phyloP scores from a whole-genome alignment of 2,113 vertebrate genomes.

The Phocoena phocoena region DNA sequence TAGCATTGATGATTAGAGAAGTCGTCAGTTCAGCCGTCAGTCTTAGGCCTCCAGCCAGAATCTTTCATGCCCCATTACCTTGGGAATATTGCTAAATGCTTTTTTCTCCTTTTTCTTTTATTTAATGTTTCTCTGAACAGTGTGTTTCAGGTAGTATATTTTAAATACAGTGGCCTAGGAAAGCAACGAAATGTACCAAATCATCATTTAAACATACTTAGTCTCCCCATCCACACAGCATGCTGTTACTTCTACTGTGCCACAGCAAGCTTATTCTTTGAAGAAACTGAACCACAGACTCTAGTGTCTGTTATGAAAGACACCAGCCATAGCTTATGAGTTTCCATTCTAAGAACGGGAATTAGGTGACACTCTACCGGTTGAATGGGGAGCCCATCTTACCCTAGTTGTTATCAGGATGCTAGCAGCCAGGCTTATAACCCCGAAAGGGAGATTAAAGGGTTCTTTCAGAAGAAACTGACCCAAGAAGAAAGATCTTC shows the following conservation, averaged over 20 bases:
- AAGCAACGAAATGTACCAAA: neutral
- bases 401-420: neutral
- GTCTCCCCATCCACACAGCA: neutral
- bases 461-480: neutral
- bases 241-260: neutral
- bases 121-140: conserved; percentile 39
- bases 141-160: neutral
- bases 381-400: neutral
- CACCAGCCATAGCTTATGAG: neutral
- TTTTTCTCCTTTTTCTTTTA: conserved; percentile 7
- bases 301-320: neutral
- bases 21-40: neutral
- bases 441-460: neutral
- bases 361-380: neutral
- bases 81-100: conserved; percentile 5
- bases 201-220: neutral
- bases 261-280: neutral
- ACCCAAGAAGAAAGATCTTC: neutral
- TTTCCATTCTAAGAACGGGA: neutral
- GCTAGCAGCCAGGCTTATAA: neutral
- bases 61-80: conserved; percentile 42
- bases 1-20: conserved; percentile 1
- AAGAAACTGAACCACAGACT: neutral
- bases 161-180: neutral
- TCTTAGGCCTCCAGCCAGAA: conserved; percentile 36